phyloP scores from a whole-genome alignment of 2,888 invertebrate genomes.

The Isoperla grammatica region DNA sequence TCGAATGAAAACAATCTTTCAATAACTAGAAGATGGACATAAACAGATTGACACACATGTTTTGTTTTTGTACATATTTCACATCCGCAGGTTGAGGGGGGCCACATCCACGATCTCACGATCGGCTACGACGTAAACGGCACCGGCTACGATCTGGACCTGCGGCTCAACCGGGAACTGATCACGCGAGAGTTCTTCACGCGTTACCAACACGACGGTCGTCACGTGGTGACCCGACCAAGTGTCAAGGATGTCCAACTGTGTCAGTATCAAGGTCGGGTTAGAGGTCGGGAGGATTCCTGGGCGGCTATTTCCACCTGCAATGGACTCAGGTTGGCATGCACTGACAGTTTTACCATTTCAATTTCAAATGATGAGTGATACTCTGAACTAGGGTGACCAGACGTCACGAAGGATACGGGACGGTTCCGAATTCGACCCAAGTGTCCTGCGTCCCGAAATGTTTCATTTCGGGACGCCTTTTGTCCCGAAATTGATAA shows the following conservation, averaged over 20 bases:
- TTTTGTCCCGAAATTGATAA: no score
- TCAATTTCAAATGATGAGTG: no score
- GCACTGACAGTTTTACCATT: no score
- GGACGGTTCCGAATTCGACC: no score
- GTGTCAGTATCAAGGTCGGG: slow-evolving; percentile 72
- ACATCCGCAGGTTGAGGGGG: slow-evolving; percentile 28
- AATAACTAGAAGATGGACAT: no score
- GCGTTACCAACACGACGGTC: slow-evolving; percentile 53
- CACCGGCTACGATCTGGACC: slow-evolving; percentile 60
- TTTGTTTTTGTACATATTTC: no score
- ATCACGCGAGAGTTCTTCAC: slow-evolving; percentile 62
- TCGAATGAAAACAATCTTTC: no score
- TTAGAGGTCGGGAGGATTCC: slow-evolving; percentile 62
- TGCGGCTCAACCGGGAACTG: slow-evolving; percentile 64
- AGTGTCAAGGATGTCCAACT: slow-evolving; percentile 58
- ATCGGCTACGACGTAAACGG: slow-evolving; percentile 62
- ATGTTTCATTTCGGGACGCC: no score
- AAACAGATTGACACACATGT: no score
- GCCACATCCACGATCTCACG: slow-evolving; percentile 52
- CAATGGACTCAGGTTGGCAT: slow-evolving; percentile 48
- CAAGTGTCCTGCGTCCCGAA: no score
- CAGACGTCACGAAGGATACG: no score
- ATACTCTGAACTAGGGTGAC: no score
- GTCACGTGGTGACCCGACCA: slow-evolving; percentile 51
- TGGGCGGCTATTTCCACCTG: slow-evolving; percentile 85